Conservation (phyloP, 2,113 vertebrate genomes). For the Scomber colias region DNA sequence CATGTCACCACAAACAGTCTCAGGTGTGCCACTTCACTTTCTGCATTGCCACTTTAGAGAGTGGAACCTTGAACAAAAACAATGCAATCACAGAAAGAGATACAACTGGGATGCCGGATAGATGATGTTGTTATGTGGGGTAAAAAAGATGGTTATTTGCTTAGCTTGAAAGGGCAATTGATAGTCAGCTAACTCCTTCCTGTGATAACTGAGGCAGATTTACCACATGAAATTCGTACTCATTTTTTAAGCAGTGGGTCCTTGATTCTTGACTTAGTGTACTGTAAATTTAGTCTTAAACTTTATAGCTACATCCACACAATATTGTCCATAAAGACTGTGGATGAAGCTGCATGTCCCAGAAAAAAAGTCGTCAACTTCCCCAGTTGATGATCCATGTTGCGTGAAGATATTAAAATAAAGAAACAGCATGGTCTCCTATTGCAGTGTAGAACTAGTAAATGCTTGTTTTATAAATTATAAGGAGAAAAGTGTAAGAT, state of each 20-base stretch:
- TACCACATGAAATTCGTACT: background rate
- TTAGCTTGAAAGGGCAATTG: background rate
- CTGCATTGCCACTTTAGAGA: constrained; percentile 22
- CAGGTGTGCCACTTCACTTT: constrained; percentile 46
- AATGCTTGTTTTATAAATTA: no score
- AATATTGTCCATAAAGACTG: background rate
- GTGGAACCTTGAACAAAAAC: constrained; percentile 56
- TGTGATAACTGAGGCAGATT: background rate
- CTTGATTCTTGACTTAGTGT: no score
- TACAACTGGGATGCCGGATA: constrained; percentile 3
- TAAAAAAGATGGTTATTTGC: background rate
- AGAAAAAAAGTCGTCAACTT: no score
- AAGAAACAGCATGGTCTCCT: no score
- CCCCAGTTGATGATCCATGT: no score
- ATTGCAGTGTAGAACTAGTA: background rate
- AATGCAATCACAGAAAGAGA: constrained; percentile 39
- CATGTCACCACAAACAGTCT: constrained; percentile 46
- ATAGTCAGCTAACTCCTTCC: background rate
- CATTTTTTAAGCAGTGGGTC: background rate
- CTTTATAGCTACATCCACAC: background rate
- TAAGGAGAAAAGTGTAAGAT: no score
- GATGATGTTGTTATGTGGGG: constrained; percentile 8
- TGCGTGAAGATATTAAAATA: no score
- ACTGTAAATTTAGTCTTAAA: background rate
- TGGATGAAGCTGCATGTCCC: no score